Conservation (phyloP, 2,113 vertebrate species). For the Muntiacus muntjak region DNA sequence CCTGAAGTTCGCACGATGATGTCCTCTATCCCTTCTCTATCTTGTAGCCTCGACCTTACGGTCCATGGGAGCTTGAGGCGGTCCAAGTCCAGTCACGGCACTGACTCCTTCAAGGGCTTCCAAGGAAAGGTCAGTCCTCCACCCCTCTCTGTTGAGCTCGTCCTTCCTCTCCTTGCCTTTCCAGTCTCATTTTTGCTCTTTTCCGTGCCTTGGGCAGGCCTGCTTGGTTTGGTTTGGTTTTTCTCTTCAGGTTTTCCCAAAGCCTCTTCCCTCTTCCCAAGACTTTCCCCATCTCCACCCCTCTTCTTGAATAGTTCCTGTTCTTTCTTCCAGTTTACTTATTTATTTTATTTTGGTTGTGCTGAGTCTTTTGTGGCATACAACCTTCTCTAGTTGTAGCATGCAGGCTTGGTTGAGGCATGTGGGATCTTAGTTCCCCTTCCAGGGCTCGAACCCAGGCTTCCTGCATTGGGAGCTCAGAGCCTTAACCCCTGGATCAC, state of each 20-base stretch:
- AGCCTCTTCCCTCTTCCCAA: neutral
- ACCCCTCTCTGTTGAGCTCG: fast-evolving
- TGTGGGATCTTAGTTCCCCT: neutral
- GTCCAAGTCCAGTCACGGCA: fast-evolving
- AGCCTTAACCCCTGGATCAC: neutral
- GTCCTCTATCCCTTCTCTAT: neutral
- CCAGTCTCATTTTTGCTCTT: neutral
- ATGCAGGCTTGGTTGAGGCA: neutral
- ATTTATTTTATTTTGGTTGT: neutral
- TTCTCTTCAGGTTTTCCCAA: neutral
- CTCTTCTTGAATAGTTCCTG: neutral
- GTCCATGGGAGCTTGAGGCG: neutral
- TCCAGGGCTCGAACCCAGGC: neutral
- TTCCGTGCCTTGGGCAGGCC: neutral
- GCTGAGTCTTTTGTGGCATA: neutral
- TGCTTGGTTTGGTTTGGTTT: neutral
- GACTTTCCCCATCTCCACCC: neutral
- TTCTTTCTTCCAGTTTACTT: neutral
- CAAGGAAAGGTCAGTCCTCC: too few relatives aligned
- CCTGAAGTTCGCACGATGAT: neutral
- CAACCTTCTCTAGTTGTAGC: neutral
- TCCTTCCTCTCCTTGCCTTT: neutral
- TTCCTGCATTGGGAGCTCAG: neutral
- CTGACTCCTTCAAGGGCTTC: neutral
- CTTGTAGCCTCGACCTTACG: neutral